Evolutionary conservation across 2,888 invertebrate species (phyloP).

Genomic region (Steinernema hermaphroditum): DNA sequence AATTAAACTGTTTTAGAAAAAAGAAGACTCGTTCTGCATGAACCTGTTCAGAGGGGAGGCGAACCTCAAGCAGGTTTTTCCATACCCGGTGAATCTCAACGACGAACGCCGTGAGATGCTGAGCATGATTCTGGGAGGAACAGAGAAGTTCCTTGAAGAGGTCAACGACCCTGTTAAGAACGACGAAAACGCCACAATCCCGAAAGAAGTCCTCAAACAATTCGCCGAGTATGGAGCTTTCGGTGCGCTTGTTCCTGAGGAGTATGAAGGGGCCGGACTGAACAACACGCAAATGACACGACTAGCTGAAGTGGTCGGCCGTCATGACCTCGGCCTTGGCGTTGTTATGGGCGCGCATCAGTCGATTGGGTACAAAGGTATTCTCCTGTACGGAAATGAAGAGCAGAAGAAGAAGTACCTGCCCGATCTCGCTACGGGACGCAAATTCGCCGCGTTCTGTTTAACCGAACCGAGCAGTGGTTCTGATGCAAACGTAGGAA

Average conservation of each 20-base stretch:
- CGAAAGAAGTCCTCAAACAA: slow-evolving; percentile 77
- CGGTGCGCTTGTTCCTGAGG: slow-evolving; percentile 80
- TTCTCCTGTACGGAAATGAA: slow-evolving; percentile 83
- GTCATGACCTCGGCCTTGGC: slow-evolving; percentile 89
- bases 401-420: slow-evolving; percentile 90
- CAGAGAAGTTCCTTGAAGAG: slow-evolving; percentile 61
- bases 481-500: slow-evolving; percentile 80
- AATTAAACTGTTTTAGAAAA: too few species aligned
- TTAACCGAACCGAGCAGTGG: slow-evolving; percentile 90
- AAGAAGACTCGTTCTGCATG: slow-evolving; percentile 85
- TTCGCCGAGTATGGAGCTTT: slow-evolving; percentile 92
- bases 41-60: slow-evolving; percentile 83
- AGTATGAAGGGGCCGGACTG: slow-evolving; percentile 66
- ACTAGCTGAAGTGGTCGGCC: slow-evolving; percentile 88
- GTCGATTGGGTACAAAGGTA: slow-evolving; percentile 75
- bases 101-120: slow-evolving; percentile 84
- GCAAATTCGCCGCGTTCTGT: slow-evolving; percentile 86
- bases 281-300: slow-evolving; percentile 72
- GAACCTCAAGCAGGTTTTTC: slow-evolving; percentile 79
- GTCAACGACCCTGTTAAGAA: slow-evolving; percentile 72
- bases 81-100: slow-evolving; percentile 81
- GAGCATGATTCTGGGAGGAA: slow-evolving; percentile 64
- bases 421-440: slow-evolving; percentile 81
- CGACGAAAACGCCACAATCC: slow-evolving; percentile 79
- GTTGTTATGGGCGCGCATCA: slow-evolving; percentile 96